A percentile compares a stretch with the other conserved stretches of the same genome.
Conservation (phyloP, 2,888 invertebrate genomes). For the Spilosoma lubricipeda region DNA sequence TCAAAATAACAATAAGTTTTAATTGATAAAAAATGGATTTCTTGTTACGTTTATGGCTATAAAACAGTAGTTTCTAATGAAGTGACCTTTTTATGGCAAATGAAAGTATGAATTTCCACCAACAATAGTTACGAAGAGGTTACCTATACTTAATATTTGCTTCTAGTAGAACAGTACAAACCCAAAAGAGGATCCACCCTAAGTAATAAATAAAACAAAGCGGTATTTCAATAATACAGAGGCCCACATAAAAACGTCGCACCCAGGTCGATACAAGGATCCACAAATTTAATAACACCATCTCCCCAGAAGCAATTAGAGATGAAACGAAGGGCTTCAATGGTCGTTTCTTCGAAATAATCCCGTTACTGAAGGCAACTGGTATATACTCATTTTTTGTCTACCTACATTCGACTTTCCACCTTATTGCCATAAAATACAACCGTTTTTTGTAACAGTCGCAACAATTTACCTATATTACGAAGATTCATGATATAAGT, state of each 20-base stretch:
- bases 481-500: slow-evolving; percentile 24
- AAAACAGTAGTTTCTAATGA: no score
- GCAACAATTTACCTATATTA: slow-evolving; percentile 30
- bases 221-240: slow-evolving; percentile 43
- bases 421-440: slow-evolving; percentile 38
- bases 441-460: background rate
- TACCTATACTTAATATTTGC: slow-evolving; percentile 18
- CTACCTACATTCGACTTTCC: slow-evolving; percentile 32
- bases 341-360: slow-evolving; percentile 57
- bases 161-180: slow-evolving; percentile 25
- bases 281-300: slow-evolving; percentile 57
- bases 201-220: slow-evolving; percentile 47
- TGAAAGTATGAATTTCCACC: slow-evolving; percentile 3
- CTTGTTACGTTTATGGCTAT: no score
- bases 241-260: slow-evolving; percentile 44
- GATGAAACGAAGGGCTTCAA: slow-evolving; percentile 62
- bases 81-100: no score
- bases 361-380: slow-evolving; percentile 45
- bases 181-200: slow-evolving; percentile 31
- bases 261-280: slow-evolving; percentile 46
- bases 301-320: slow-evolving; percentile 71
- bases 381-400: slow-evolving; percentile 41
- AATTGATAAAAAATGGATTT: no score
- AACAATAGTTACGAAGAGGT: slow-evolving; percentile 16
- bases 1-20: no score